Evolutionary conservation across 2,113 vertebrate genomes (phyloP).

Genomic region (Euleptes europaea): DNA sequence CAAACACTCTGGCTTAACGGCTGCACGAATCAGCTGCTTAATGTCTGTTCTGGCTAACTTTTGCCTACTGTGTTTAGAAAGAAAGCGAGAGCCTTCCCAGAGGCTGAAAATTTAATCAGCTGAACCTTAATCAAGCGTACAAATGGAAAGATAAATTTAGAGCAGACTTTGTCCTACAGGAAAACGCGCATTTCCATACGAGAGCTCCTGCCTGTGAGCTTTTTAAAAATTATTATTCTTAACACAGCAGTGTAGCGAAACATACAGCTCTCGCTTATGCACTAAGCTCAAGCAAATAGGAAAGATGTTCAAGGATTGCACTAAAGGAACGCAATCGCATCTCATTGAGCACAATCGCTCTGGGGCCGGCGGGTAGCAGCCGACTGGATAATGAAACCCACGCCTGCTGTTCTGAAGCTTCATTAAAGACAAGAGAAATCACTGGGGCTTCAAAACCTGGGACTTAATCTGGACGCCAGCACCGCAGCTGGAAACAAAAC

Average conservation of each 20-base stretch:
- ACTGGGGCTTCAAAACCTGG: conserved; percentile 34
- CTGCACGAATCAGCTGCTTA: neutral
- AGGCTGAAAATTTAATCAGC: conserved; percentile 8
- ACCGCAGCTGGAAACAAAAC: conserved; percentile 25
- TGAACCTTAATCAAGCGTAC: neutral
- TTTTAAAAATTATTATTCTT: conserved; percentile 6
- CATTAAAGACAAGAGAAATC: conserved; percentile 32
- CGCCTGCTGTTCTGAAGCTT: conserved; percentile 34
- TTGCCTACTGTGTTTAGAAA: neutral
- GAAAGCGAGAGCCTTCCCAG: neutral
- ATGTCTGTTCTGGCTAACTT: neutral
- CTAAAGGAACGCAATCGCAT: conserved; percentile 19
- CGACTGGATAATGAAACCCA: conserved; percentile 40
- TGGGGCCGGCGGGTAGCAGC: conserved; percentile 25
- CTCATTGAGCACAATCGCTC: conserved; percentile 31
- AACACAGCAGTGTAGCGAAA: conserved; percentile 18
- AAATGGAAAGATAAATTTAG: conserved; percentile 17
- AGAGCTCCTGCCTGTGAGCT: neutral
- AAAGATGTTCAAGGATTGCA: conserved; percentile 9
- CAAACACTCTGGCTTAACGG: neutral
- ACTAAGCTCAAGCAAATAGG: conserved; percentile 25
- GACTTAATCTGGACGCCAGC: conserved; percentile 29
- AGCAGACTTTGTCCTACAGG: neutral
- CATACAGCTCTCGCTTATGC: neutral
- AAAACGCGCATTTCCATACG: conserved; percentile 9